Evolutionary conservation across 1,140 invertebrate species (phyloP).

Genomic region (Drosophila azteca): DNA sequence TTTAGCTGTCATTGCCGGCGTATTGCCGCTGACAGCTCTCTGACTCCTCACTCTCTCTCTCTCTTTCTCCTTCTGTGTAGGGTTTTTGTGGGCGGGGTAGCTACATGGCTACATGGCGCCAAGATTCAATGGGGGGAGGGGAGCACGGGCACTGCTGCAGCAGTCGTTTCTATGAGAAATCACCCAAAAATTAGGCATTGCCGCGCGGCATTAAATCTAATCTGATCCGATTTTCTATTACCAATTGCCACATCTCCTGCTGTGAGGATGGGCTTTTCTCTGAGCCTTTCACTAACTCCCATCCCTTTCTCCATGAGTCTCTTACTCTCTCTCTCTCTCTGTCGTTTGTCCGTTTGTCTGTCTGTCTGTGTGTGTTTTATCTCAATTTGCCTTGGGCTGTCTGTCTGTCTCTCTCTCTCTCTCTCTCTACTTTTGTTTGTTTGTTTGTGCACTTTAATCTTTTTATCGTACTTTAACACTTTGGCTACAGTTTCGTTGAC

Average conservation of each 20-base stretch:
- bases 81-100: not conserved
- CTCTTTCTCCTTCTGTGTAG: not conserved
- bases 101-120: slow-evolving; percentile 22
- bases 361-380: slow-evolving; percentile 36
- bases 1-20: slow-evolving; percentile 79
- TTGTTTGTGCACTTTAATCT: slow-evolving; percentile 72
- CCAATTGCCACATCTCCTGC: slow-evolving; percentile 51
- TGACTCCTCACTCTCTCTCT: slow-evolving; percentile 1
- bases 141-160: not conserved
- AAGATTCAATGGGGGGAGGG: slow-evolving; percentile 5
- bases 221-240: slow-evolving; percentile 82
- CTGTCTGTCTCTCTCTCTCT: not conserved
- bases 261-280: slow-evolving; percentile 14
- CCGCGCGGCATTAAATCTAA: slow-evolving; percentile 74
- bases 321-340: not conserved
- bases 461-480: slow-evolving; percentile 79
- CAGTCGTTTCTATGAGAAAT: slow-evolving; percentile 65
- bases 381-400: slow-evolving; percentile 46
- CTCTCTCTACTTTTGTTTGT: not conserved
- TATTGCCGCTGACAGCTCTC: slow-evolving; percentile 70
- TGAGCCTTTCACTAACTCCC: not conserved
- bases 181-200: slow-evolving; percentile 73
- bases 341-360: not conserved
- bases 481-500: slow-evolving; percentile 55
- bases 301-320: slow-evolving; percentile 9